Evolutionary conservation across 2,113 vertebrate genomes (phyloP).

Genomic region (Psophia crepitans): DNA sequence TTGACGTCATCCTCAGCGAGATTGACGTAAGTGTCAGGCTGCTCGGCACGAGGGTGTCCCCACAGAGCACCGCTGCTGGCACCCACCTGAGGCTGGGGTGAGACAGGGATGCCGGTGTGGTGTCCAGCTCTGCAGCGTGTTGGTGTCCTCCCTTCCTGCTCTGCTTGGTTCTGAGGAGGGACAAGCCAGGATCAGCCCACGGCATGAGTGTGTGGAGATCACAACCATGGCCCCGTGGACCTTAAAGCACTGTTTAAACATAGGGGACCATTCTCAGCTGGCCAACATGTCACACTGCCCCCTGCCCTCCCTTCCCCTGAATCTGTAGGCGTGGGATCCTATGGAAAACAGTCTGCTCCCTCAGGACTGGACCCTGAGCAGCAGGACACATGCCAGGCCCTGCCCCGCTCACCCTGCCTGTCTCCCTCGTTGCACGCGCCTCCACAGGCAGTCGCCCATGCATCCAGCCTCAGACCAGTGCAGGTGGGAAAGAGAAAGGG

Average conservation of each 20-base stretch:
- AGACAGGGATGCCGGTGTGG: not conserved
- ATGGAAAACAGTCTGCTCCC: not conserved
- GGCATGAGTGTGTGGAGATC: not conserved
- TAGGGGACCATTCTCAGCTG: not conserved
- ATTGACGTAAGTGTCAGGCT: slow-evolving; percentile 84
- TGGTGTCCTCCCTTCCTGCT: not conserved
- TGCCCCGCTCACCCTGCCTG: not conserved
- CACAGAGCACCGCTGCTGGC: accelerated
- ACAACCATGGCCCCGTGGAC: not conserved
- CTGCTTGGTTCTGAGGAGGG: not conserved
- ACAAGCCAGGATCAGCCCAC: not conserved
- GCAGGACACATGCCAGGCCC: not conserved
- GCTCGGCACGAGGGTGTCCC: accelerated
- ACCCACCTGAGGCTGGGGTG: not conserved
- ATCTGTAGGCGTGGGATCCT: not conserved
- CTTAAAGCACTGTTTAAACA: not conserved
- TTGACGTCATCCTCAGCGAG: slow-evolving; percentile 96
- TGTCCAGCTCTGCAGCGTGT: not conserved
- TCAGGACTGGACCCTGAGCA: not conserved
- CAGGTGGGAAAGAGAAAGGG: not conserved
- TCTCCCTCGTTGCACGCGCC: not conserved
- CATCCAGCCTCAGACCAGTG: not conserved
- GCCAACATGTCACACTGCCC: not conserved
- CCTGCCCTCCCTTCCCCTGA: not conserved
- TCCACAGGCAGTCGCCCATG: not conserved